Evolutionary conservation across 2,888 invertebrate genomes (phyloP).

Genomic region (Falcaria lacertinaria): DNA sequence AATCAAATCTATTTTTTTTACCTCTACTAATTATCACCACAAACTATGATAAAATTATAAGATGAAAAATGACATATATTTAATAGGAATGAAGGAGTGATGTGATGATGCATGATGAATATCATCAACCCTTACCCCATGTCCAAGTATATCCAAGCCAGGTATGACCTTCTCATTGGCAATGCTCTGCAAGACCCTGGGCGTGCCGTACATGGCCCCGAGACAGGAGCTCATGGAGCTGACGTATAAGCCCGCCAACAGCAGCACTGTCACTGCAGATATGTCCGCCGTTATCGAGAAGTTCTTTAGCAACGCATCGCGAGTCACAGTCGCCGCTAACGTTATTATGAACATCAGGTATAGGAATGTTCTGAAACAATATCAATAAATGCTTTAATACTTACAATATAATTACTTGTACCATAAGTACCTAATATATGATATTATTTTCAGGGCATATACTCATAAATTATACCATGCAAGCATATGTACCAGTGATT

Average conservation of each 20-base stretch:
- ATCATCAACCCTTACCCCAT: conserved; percentile 85
- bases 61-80: no score
- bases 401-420: no score
- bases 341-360: conserved; percentile 95
- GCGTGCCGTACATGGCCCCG: conserved; percentile 97
- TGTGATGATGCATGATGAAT: not conserved
- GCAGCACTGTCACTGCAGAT: conserved; percentile 88
- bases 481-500: no score
- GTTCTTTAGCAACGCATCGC: conserved; percentile 85
- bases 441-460: no score
- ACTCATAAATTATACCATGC: no score
- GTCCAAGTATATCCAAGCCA: conserved; percentile 89
- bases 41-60: no score
- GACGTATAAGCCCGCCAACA: conserved; percentile 95
- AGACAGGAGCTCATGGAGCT: conserved; percentile 97
- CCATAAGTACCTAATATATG: no score
- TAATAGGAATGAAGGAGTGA: no score
- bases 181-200: conserved; percentile 95
- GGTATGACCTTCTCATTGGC: conserved; percentile 97
- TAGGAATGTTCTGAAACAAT: conserved; percentile 85
- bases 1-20: no score
- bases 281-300: conserved; percentile 96
- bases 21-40: no score
- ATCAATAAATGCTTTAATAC: conserved; percentile 2
- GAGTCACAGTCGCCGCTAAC: conserved; percentile 91